Evolutionary conservation across 2,113 vertebrate species (phyloP).

Genomic region (Nestor notabilis): DNA sequence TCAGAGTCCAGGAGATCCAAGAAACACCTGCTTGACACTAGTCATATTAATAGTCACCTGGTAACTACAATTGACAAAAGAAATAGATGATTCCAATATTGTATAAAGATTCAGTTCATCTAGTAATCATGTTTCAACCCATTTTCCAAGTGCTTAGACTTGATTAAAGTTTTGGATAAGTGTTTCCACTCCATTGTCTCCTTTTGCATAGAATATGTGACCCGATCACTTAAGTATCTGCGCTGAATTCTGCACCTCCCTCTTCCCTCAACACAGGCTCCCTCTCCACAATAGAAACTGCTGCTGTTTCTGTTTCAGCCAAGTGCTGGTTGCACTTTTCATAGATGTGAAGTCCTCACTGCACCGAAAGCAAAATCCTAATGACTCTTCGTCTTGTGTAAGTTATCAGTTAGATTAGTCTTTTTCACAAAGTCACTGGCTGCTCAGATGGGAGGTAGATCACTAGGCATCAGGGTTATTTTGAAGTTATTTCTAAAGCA

Average conservation of each 20-base stretch:
- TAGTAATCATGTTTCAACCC: not conserved
- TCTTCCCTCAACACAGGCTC: not conserved
- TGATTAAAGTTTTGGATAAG: not conserved
- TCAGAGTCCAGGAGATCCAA: not conserved
- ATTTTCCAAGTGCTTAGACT: not conserved
- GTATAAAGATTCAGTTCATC: not conserved
- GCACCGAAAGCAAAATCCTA: not conserved
- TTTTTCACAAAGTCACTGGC: not conserved
- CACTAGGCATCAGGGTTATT: not conserved
- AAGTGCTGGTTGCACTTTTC: not conserved
- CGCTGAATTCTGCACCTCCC: not conserved
- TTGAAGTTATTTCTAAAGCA: not conserved
- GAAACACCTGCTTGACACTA: not conserved
- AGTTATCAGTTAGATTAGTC: not conserved
- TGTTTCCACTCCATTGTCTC: not conserved
- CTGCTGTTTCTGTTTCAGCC: not conserved
- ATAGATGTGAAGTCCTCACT: not conserved
- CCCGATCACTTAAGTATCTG: not conserved
- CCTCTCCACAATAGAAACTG: accelerated
- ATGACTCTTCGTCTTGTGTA: not conserved
- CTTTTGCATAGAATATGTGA: not conserved
- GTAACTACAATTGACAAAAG: not conserved
- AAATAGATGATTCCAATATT: not conserved
- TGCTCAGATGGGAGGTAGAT: not conserved
- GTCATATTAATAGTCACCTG: not conserved